Evolutionary conservation across 1,140 invertebrate species (phyloP).

Genomic region (Patella vulgata): DNA sequence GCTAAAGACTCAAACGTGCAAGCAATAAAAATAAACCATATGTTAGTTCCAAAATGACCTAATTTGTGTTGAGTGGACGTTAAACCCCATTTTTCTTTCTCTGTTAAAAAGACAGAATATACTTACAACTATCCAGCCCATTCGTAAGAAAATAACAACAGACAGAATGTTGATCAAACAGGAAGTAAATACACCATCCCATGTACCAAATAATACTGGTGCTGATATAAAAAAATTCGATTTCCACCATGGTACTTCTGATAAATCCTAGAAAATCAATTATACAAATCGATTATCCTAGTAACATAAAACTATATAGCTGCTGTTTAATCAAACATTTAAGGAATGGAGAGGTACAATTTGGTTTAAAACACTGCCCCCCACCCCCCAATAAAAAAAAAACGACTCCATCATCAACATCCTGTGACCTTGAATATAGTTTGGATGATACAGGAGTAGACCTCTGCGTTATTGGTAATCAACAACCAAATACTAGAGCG

Average conservation of each 20-base stretch:
- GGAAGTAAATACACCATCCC: conserved; percentile 94
- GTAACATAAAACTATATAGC: background rate
- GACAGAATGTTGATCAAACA: conserved; percentile 95
- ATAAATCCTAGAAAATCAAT: conserved; percentile 42
- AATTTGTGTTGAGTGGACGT: too few species aligned
- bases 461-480: too few species aligned
- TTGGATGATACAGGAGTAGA: background rate
- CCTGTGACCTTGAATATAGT: background rate
- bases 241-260: conserved; percentile 65
- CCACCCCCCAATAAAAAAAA: background rate
- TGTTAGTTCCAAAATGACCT: too few species aligned
- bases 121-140: conserved; percentile 92
- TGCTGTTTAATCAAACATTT: background rate
- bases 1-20: too few species aligned
- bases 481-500: too few species aligned
- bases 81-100: too few species aligned
- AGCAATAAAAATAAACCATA: too few species aligned
- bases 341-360: background rate
- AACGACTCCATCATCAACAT: background rate
- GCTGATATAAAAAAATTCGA: conserved; percentile 65
- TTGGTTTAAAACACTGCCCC: background rate
- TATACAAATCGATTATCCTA: background rate
- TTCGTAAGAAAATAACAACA: conserved; percentile 94
- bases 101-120: background rate
- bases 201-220: conserved; percentile 94